Evolutionary conservation across 2,113 vertebrate species (phyloP), one percentile per base, ranked within the genome.

Genomic region (Tachycineta bicolor): DNA sequence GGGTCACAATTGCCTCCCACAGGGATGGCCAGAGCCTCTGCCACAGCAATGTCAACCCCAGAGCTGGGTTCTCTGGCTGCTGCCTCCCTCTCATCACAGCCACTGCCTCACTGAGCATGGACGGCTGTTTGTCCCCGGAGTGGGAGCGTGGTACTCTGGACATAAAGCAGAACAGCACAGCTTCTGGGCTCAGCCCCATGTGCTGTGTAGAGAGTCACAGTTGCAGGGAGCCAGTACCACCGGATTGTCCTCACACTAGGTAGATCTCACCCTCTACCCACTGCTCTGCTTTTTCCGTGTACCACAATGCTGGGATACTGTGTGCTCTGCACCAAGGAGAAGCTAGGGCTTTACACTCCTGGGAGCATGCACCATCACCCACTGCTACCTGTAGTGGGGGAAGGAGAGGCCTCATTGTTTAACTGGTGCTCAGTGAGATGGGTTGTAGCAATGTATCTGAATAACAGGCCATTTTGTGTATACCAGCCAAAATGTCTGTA

Each of bases 111-210:
- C 9, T 33, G 41, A 8, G 23, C 53, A 37, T 0, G 8, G 8
- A 46, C 22, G 24, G 56, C 37, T n/a, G 13, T 10, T 15, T 23
- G 59, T 62, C 55, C 21, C 60, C 33, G 12, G 0, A 0, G 21
- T 44, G 28, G 62, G 3, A 91, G 21, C 28, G 22, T 0, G 0
- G 28, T 41, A 20, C 63, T 31, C 33, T 1, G 11, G 50, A 46
- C 11, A 39, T 2, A 22, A 24, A 14, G 3, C 25, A 28, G 70
- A 82, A 68, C 16, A 69, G 31, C 59, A 62, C 7, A 25, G 28
- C 55, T 64, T 21, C 44, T 0, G 1, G 31, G 46, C n/a, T 58
- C 55, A 78, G 64, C 28, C 29, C 28, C 25, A 18, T 0, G 0
- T 5, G 6, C 28, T 21, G 15, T 12, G 29, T 3, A 12, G 14